Base-by-base conservation (phyloP, 2,797 vertebrate genomes). In the Argentina silus region DNA sequence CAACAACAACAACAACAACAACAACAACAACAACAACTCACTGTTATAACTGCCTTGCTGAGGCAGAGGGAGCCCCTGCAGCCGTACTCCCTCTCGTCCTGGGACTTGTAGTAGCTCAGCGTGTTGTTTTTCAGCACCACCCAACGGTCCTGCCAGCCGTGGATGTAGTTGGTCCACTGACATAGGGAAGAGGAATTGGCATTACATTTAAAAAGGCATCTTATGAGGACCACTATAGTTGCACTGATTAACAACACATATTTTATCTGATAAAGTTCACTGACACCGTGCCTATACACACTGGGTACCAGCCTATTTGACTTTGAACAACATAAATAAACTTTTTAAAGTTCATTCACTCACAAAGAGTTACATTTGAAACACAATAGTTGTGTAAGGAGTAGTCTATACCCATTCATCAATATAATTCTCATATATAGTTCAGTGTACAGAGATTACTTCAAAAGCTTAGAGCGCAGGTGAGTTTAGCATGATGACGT, bases 121-220 rank as follows among this genome's bases (percentile, higher is more conserved):
- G 96, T 96, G 89, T 96, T 96, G 84, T 95, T 96, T 87, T 98
- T 98, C 85, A 99, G 90, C 86, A 96, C 95, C 59, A 99, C 96
- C 98, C 98, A 99, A 75, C 97, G 96, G 88, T 99, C 98, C 88
- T 99, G 98, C 98, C 98, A 99, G 44, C 98, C 97, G 69, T 98
- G 98, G 91, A 99, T 98, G 89, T 99, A 99, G 91, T 99, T 99
- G 78, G 98, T 99, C 98, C 98, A 99, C 97, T 98, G 84, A 48
- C 83, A 78, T 50, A 68, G 60, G 61, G 56, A n/a, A 55, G 12
- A 27, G 11, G 15, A 47, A 17, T 48, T 15, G 19, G 1, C 50
- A 3, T 12, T 19, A 64, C 6, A 21, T 17, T 45, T 57, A 11
- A 27, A 61, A 42, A 57, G 55, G 27, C 15, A 7, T 12, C 14